A percentile compares a stretch with the other conserved stretches of the same genome.
phyloP scores from a whole-genome alignment of 2,797 vertebrate species.

The Hemibagrus guttatus region DNA sequence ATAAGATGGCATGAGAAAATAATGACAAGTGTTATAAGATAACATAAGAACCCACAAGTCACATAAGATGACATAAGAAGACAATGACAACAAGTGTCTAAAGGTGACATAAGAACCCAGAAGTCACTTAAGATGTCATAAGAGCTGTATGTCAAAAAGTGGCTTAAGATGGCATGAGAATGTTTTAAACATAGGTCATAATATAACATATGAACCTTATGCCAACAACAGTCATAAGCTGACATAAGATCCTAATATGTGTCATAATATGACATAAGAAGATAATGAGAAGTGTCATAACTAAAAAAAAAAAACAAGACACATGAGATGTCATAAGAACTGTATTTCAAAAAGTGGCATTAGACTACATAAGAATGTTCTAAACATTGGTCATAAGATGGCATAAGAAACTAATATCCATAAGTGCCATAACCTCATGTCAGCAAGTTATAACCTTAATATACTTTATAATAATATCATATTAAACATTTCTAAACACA shows the following conservation, averaged over 20 bases:
- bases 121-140: neutral
- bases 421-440: neutral
- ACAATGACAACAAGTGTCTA: neutral
- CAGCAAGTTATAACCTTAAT: neutral
- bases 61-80: neutral
- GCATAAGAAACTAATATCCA: neutral
- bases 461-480: neutral
- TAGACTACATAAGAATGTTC: neutral
- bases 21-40: neutral
- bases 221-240: neutral
- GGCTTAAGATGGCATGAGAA: too few species aligned
- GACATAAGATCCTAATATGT: neutral
- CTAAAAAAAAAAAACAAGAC: too few species aligned
- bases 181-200: neutral
- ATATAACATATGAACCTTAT: neutral
- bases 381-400: neutral
- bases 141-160: neutral
- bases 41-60: neutral
- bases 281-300: neutral
- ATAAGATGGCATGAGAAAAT: neutral
- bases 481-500: neutral
- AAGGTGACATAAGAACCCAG: neutral
- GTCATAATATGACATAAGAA: neutral
- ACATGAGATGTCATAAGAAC: neutral
- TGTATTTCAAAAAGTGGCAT: neutral